Conservation (phyloP, 2,113 vertebrate genomes). For the Oryzias javanicus region DNA sequence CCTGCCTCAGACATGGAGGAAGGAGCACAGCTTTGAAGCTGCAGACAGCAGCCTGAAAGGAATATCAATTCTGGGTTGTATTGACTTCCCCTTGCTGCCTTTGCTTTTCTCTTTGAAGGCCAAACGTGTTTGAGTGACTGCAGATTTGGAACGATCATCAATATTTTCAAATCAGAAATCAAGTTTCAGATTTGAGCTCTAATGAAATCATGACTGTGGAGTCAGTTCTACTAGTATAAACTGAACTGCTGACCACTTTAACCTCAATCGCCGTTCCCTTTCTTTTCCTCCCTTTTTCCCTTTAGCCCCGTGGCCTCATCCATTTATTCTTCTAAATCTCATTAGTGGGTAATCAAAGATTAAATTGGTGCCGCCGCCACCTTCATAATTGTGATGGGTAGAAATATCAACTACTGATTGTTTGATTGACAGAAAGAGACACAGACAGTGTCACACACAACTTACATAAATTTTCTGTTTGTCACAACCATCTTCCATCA, state of each 20-base stretch:
- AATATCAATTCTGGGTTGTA: too few relatives aligned
- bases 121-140: too few relatives aligned
- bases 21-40: constrained; percentile 10
- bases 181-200: too few relatives aligned
- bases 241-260: too few relatives aligned
- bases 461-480: neutral
- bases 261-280: neutral
- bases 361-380: constrained; percentile 27
- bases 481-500: neutral
- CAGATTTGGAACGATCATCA: too few relatives aligned
- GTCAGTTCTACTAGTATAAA: too few relatives aligned
- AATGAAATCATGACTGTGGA: too few relatives aligned
- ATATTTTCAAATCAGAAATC: too few relatives aligned
- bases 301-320: constrained; percentile 16
- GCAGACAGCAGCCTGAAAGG: neutral
- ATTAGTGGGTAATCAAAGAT: constrained; percentile 34
- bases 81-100: too few relatives aligned
- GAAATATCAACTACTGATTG: constrained; percentile 10
- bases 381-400: constrained; percentile 33
- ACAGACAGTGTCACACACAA: constrained; percentile 12
- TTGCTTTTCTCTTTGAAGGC: too few relatives aligned
- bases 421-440: constrained; percentile 32
- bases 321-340: constrained; percentile 38
- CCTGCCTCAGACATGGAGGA: neutral
- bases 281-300: neutral